A percentile compares a stretch with the other conserved stretches of the same genome.
Evolutionary conservation across 92 coral and sea anemone genomes (phyloP).

Genomic region (Phymanthus crucifer): DNA sequence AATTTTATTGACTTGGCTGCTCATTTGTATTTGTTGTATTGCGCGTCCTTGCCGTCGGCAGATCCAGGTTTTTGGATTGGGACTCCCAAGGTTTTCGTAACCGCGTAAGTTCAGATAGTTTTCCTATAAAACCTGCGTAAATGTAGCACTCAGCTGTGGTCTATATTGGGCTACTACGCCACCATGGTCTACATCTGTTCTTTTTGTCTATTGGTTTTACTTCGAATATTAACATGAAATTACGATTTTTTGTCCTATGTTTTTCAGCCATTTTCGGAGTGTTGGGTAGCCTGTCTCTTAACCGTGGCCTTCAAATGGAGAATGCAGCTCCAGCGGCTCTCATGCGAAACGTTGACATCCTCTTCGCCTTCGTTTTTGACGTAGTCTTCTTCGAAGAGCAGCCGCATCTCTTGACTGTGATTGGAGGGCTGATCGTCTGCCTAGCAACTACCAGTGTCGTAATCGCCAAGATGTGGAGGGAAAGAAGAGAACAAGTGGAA

Average conservation of each 20-base stretch:
- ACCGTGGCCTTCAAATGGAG: slow-evolving; percentile 83
- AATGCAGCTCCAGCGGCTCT: slow-evolving; percentile 91
- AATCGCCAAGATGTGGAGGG: slow-evolving; percentile 65
- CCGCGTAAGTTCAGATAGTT: no score
- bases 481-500: slow-evolving; percentile 8
- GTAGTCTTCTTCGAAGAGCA: slow-evolving; percentile 59
- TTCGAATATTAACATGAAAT: neutral
- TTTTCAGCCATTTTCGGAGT: slow-evolving; percentile 74
- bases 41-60: no score
- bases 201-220: neutral
- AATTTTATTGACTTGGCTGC: no score
- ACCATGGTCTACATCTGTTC: neutral
- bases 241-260: neutral
- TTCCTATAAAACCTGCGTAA: no score
- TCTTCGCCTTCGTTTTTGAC: slow-evolving; percentile 77
- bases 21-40: no score
- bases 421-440: slow-evolving; percentile 65
- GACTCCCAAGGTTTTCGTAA: no score
- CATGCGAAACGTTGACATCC: slow-evolving; percentile 81
- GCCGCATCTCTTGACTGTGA: slow-evolving; percentile 57
- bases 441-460: slow-evolving; percentile 73
- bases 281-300: slow-evolving; percentile 76
- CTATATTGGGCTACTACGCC: no score
- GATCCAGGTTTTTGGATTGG: no score
- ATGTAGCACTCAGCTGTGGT: no score